These are phyloP conservation scores for Anaspis maculata DNA, from an alignment of 2,888 invertebrate genomes.

Conservation along the genomic window DNA sequence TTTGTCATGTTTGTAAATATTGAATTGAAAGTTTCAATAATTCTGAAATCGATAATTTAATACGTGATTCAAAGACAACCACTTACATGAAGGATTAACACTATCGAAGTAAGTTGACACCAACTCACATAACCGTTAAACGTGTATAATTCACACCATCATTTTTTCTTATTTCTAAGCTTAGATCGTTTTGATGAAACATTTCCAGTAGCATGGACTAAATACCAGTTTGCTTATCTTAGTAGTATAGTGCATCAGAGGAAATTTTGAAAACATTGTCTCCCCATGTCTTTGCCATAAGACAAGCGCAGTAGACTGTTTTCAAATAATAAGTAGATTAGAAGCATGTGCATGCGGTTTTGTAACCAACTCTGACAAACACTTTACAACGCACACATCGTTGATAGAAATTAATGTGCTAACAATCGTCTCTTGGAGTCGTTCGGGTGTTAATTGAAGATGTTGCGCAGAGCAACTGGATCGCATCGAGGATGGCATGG, in stretches of 20 bases:
- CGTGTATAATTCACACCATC: slow-evolving; percentile 22
- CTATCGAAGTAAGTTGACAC: slow-evolving; percentile 40
- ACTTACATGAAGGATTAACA: slow-evolving; percentile 37
- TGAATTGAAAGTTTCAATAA: too few relatives aligned
- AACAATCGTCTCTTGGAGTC: not conserved
- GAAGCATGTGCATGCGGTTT: slow-evolving; percentile 27
- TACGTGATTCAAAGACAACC: slow-evolving; percentile 32
- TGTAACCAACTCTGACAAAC: too few relatives aligned
- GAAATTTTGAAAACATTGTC: too few relatives aligned
- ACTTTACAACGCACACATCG: too few relatives aligned
- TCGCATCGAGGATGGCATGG: slow-evolving; percentile 99
- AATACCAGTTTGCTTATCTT: too few relatives aligned
- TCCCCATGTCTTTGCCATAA: too few relatives aligned
- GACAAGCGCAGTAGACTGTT: too few relatives aligned
- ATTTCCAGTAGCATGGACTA: slow-evolving; percentile 18
- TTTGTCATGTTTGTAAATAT: too few relatives aligned
- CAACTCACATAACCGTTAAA: slow-evolving; percentile 30
- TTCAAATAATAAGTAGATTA: too few relatives aligned
- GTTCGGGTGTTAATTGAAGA: slow-evolving; percentile 6
- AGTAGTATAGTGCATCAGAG: slow-evolving; percentile 15
- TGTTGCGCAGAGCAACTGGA: slow-evolving; percentile 88
- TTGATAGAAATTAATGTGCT: too few relatives aligned
- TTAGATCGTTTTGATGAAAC: too few relatives aligned
- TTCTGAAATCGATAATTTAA: slow-evolving; percentile 9
- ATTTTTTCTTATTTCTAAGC: slow-evolving; percentile 14